Evolutionary conservation across 1,140 invertebrate genomes (phyloP), one percentile per base, ranked within the genome.

Genomic region (Hermetia illucens): DNA sequence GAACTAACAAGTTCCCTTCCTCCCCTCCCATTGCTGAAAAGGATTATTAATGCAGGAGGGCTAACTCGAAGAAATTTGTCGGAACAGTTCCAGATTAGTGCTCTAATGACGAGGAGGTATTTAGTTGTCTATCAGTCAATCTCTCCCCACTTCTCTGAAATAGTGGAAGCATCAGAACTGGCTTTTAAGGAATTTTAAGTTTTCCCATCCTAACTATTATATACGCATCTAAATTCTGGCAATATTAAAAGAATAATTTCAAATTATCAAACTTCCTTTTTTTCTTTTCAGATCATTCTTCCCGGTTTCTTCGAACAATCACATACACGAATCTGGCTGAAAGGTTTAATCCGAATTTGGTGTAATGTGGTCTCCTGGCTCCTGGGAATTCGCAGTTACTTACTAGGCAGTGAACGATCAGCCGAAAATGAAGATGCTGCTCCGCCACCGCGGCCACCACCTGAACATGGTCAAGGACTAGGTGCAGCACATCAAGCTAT

Each of bases 251-350:
- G 10, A 13, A 36, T 39, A 15, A 39, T 18, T 18, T 10, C 10
- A 39, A 37, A 10, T 36, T 27, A 27, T 36, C n/a, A n/a, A 38
- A n/a, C 16, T 38, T 32, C 9, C 31, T 19, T 6, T 18, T 32
- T 6, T 17, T 15, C 4, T 40, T 39, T 42, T 5, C 48, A 80
- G 70, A 90, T 97, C 15, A 88, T 98, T 19, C 66, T 98, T 29
- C 94, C 94, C 5, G 91, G 93, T 0, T 66, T 98, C 31, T 63
- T 98, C 25, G 94, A 99, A 55, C 93, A 98, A 61, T 88, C 87
- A 0, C 90, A 98, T 52, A 93, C 91, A 0, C 68, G 92, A 6
- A 81, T 79, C 1, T 95, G 92, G 87, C 60, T 98, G 12, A 96
- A 96, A 62, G 72, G 75, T 9, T 56, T 90, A 2, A 74, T 98